Percentiles rank a stretch among this genome's conserved stretches.
phyloP scores from a whole-genome alignment of 2,888 invertebrate genomes.

The Hemaris fuciformis region DNA sequence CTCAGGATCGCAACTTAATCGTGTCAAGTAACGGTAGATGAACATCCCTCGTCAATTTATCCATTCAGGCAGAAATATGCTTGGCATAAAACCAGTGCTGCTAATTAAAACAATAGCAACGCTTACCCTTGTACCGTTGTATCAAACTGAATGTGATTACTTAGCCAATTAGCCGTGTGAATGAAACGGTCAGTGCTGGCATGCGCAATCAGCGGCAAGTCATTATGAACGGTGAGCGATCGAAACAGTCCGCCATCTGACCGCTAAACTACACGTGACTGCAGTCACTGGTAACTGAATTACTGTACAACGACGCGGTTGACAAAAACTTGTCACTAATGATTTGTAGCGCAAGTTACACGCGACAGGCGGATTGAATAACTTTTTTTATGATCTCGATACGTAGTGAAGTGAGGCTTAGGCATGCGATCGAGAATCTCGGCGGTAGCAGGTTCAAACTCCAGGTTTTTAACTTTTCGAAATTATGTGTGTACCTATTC shows the following conservation, averaged over 20 bases:
- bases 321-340: slow-evolving; percentile 41
- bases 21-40: too few relatives aligned
- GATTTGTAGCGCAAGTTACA: slow-evolving; percentile 9
- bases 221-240: slow-evolving; percentile 6
- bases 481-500: too few relatives aligned
- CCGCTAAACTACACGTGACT: slow-evolving; percentile 28
- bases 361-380: not conserved
- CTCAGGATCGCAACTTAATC: too few relatives aligned
- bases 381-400: not conserved
- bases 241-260: slow-evolving; percentile 19
- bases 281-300: slow-evolving; percentile 49
- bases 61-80: too few relatives aligned
- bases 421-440: too few relatives aligned
- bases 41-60: too few relatives aligned
- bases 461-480: too few relatives aligned
- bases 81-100: too few relatives aligned
- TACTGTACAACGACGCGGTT: slow-evolving; percentile 35
- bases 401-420: too few relatives aligned
- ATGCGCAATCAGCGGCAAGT: too few relatives aligned
- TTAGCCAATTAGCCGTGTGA: not conserved
- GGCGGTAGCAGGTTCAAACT: too few relatives aligned
- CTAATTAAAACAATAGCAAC: not conserved
- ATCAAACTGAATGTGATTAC: not conserved
- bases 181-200: not conserved
- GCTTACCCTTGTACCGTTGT: not conserved